Evolutionary conservation across 2,888 invertebrate genomes (phyloP), one percentile per base, ranked within the genome.

Genomic region (Bombyx huttoni): DNA sequence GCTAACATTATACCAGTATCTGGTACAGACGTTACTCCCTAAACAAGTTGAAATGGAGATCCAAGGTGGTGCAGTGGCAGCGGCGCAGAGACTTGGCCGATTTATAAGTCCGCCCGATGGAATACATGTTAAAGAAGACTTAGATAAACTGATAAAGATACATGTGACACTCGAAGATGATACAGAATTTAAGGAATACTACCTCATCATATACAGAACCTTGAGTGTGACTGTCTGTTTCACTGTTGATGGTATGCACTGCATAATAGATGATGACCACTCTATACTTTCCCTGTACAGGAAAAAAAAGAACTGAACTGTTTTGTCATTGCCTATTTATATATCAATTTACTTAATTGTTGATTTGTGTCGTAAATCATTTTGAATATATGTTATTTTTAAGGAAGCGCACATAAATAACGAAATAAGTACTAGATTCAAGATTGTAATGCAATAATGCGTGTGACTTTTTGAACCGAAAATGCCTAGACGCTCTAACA

Each of bases 1-100:
- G 91, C 94, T 96, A 68, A 93, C 95, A 10, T 89, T 98, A 55
- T 98, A 97, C 78, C 94, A 95, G 60, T 97, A 97, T 84, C 87
- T 97, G 64, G 90, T 93, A 45, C 92, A 93, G 56, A 94, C 94
- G 55, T 84, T 97, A 47, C 89, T 97, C 57, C 96, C 96, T 10
- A 92, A 93, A 69, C 93, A 92, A 79, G 87, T 92, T 13, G 92
- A 93, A 61, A 91, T 90, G 49, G 94, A 94, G 70, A 81, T 93
- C 12, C 92, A 92, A 70, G 93, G 93, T 9, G 93, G 92, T 10
- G 92, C 93, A 57, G 90, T 73, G 67, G 79, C 86, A 1, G 80
- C 85, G 1, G 89, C 89, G 0, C 81, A 89, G 53, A 78, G 80
- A 46, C 89, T 88, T 54, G 89, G 89, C 13, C 73, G 88, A 1